These are phyloP conservation scores for Drosophila incognita DNA, from an alignment of 2,888 invertebrate genomes.

Conservation along the genomic window DNA sequence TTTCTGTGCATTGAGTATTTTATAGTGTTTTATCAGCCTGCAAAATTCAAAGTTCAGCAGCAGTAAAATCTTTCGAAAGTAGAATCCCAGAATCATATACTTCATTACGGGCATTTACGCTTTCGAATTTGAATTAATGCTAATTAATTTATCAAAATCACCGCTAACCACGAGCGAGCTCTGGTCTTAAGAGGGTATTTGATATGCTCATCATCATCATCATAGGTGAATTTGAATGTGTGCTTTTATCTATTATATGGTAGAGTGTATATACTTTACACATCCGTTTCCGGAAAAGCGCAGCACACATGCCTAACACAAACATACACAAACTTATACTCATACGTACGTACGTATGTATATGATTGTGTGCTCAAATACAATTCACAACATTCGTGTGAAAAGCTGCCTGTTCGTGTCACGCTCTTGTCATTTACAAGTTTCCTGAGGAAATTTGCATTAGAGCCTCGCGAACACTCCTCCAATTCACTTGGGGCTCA, in stretches of 20 bases:
- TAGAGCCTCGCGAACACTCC: conserved; percentile 34
- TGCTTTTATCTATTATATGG: conserved; percentile 31
- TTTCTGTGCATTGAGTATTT: neutral
- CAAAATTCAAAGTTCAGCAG: neutral
- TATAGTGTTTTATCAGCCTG: neutral
- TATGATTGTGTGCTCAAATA: conserved; percentile 2
- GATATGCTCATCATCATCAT: neutral
- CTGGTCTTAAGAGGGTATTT: neutral
- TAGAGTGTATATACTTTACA: conserved; percentile 41
- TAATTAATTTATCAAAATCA: neutral
- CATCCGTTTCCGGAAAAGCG: conserved; percentile 52
- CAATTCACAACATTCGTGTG: conserved; percentile 16
- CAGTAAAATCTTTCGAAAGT: neutral
- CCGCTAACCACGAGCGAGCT: no score
- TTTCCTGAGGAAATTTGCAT: conserved; percentile 72
- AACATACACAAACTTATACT: conserved; percentile 8
- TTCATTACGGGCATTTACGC: neutral
- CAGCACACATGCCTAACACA: conserved; percentile 10
- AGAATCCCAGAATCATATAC: neutral
- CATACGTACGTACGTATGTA: neutral
- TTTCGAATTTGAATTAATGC: neutral
- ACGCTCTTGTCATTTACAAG: conserved; percentile 47
- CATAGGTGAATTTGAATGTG: neutral
- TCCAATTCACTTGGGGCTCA: conserved; percentile 31
- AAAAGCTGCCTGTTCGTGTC: conserved; percentile 18